Evolutionary conservation across 2,888 invertebrate genomes (phyloP).

Genomic region (Xanthorhoe spadicearia): DNA sequence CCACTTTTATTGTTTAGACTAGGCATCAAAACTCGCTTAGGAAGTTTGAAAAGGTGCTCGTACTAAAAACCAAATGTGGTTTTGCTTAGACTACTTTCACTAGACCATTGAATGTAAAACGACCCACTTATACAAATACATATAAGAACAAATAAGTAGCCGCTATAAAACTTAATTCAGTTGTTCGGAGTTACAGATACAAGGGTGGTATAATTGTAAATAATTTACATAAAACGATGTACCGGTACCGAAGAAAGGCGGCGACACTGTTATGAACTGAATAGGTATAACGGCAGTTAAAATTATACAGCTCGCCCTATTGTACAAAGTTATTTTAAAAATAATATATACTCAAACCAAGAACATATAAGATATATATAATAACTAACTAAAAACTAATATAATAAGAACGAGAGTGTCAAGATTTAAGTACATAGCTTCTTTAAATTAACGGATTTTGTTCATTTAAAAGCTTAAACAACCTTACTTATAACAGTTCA

Average conservation of each 20-base stretch:
- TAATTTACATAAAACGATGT: constrained; percentile 58
- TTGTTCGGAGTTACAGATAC: constrained; percentile 17
- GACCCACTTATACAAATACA: not conserved
- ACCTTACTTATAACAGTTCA: too few species aligned
- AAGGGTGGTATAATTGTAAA: constrained; percentile 33
- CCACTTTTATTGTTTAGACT: not conserved
- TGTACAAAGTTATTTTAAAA: not conserved
- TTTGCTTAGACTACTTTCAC: not conserved
- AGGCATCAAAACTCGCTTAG: not conserved
- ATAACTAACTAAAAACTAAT: too few species aligned
- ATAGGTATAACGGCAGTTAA: constrained; percentile 43
- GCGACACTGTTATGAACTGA: constrained; percentile 59
- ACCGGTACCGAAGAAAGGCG: constrained; percentile 51
- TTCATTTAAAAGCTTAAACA: too few species aligned
- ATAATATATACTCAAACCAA: not conserved
- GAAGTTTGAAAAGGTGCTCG: not conserved
- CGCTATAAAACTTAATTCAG: constrained; percentile 1
- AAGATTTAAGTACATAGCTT: too few species aligned
- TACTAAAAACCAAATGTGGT: not conserved
- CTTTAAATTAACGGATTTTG: too few species aligned
- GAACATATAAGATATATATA: too few species aligned
- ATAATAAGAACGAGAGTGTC: too few species aligned
- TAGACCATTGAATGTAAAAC: not conserved
- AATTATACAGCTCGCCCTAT: constrained; percentile 6
- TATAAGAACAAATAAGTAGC: not conserved